phyloP scores from a whole-genome alignment of 2,888 invertebrate species.

The Amphiduros pacificus region DNA sequence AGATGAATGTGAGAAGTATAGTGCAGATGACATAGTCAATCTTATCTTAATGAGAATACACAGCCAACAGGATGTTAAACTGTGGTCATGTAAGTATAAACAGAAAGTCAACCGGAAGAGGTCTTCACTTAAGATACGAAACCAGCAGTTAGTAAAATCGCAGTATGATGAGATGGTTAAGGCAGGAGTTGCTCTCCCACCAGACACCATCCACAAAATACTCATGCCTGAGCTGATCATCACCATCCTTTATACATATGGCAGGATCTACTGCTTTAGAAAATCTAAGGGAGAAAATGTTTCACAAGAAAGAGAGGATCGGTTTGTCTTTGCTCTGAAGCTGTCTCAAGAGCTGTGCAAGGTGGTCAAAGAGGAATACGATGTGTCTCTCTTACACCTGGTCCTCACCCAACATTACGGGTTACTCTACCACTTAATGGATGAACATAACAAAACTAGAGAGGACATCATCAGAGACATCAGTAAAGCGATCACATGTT shows the following conservation, averaged over 20 bases:
- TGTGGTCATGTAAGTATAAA: no score
- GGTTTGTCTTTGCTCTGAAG: not conserved
- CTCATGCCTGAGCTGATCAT: not conserved
- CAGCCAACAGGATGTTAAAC: not conserved
- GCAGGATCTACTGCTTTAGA: not conserved
- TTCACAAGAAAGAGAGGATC: not conserved
- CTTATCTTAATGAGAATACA: not conserved
- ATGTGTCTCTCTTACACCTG: not conserved
- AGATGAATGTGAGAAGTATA: not conserved
- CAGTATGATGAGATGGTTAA: no score
- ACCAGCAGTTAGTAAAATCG: no score
- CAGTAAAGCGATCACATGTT: not conserved
- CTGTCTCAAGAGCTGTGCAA: not conserved
- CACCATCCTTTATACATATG: not conserved
- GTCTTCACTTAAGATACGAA: no score
- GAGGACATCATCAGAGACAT: not conserved
- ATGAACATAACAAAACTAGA: not conserved
- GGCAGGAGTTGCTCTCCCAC: no score
- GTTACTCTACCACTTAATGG: not conserved
- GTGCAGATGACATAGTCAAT: not conserved
- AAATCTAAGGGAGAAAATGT: not conserved
- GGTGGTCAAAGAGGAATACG: not conserved
- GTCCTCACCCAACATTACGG: not conserved
- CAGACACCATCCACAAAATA: not conserved
- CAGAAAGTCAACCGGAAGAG: no score